A percentile compares a stretch with the other conserved stretches of the same genome.
Evolutionary conservation across 2,888 invertebrate genomes (phyloP).

Genomic region (Dichetophora obliterata): DNA sequence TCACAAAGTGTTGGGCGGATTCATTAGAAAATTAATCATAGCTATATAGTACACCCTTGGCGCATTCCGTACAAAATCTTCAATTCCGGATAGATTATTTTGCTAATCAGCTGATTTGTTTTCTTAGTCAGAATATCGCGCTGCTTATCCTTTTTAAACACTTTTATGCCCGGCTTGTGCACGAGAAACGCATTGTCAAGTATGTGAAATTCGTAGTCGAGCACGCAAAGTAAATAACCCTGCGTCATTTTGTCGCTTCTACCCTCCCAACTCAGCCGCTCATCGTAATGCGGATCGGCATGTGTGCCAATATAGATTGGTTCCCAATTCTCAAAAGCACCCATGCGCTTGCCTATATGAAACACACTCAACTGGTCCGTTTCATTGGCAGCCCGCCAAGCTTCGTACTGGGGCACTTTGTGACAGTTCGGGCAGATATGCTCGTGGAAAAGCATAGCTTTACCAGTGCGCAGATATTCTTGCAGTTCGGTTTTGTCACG

Average conservation of each 20-base stretch:
- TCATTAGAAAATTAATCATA: too few relatives aligned
- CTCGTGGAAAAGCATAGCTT: slow-evolving; percentile 92
- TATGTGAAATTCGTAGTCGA: slow-evolving; percentile 93
- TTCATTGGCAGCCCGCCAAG: slow-evolving; percentile 84
- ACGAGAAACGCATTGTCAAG: slow-evolving; percentile 92
- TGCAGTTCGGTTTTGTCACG: slow-evolving; percentile 80
- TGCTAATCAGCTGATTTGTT: slow-evolving; percentile 82
- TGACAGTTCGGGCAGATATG: slow-evolving; percentile 91
- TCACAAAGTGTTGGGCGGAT: too few relatives aligned
- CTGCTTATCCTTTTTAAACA: slow-evolving; percentile 80
- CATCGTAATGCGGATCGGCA: slow-evolving; percentile 89
- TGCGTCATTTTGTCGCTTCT: slow-evolving; percentile 97
- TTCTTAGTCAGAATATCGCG: slow-evolving; percentile 81
- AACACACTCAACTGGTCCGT: slow-evolving; percentile 81
- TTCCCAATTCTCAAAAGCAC: slow-evolving; percentile 88
- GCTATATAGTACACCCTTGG: slow-evolving; percentile 86
- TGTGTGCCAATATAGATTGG: slow-evolving; percentile 94
- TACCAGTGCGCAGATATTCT: slow-evolving; percentile 80
- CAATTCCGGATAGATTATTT: slow-evolving; percentile 86
- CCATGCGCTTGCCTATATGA: slow-evolving; percentile 84
- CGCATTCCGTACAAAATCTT: slow-evolving; percentile 85
- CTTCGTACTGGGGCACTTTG: slow-evolving; percentile 85
- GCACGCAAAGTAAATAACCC: slow-evolving; percentile 90
- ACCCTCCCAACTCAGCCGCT: slow-evolving; percentile 93
- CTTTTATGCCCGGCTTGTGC: slow-evolving; percentile 92